A percentile compares a stretch with the other conserved stretches of the same genome.
These are phyloP conservation scores for Australoheros scitulus DNA, from an alignment of 2,113 vertebrate species.

Conservation along the genomic window DNA sequence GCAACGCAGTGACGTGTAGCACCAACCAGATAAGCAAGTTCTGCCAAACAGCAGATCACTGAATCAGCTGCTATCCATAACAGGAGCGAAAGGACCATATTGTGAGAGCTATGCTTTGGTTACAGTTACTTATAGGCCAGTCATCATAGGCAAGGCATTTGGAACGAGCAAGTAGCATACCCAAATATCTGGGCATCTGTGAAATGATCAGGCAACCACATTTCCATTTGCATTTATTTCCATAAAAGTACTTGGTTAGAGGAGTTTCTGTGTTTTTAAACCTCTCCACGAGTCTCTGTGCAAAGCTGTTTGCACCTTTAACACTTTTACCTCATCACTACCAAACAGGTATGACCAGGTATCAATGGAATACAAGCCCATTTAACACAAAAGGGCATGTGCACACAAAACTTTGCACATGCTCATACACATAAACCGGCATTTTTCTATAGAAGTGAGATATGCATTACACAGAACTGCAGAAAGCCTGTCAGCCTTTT, in stretches of 20 bases:
- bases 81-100: constrained; percentile 48
- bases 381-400: neutral
- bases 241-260: constrained; percentile 61
- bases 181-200: constrained; percentile 59
- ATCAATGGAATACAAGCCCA: neutral
- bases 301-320: constrained; percentile 1
- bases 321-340: neutral
- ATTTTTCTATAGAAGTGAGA: neutral
- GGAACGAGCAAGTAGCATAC: constrained; percentile 48
- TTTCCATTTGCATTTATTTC: constrained; percentile 60
- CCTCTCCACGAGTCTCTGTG: neutral
- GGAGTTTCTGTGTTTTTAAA: neutral
- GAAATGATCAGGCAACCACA: constrained; percentile 53
- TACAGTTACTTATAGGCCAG: constrained; percentile 34
- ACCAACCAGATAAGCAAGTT: constrained; percentile 60
- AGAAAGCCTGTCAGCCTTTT: neutral
- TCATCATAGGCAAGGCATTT: constrained; percentile 61
- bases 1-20: constrained; percentile 23
- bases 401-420: neutral
- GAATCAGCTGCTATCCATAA: constrained; percentile 49
- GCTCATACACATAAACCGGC: neutral
- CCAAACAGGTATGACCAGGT: constrained; percentile 9
- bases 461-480: neutral
- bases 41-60: constrained; percentile 33
- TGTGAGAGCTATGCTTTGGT: constrained; percentile 30